Evolutionary conservation across 2,888 invertebrate genomes (phyloP).

Genomic region (Trileptium ribeirensis): DNA sequence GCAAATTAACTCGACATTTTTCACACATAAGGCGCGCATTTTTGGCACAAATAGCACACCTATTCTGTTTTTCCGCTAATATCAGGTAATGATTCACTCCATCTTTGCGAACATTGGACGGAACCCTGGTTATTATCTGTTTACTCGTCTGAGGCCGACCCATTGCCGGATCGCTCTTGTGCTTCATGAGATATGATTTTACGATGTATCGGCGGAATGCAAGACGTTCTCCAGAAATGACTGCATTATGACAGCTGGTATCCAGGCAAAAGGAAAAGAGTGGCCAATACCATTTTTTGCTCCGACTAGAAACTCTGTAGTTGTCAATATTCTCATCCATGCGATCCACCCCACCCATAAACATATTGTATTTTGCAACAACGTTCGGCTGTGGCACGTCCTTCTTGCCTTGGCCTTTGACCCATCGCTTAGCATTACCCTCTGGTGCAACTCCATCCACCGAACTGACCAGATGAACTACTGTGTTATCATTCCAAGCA

Average conservation of each 20-base stretch:
- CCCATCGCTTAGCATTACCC: background rate
- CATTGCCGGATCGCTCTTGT: background rate
- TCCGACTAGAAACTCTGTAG: conserved; percentile 19
- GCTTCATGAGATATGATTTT: background rate
- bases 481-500: background rate
- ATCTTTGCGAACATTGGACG: conserved; percentile 1
- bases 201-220: background rate
- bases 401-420: background rate
- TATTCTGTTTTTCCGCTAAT: background rate
- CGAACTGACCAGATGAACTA: background rate
- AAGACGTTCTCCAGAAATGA: background rate
- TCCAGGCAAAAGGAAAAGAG: conserved; percentile 14
- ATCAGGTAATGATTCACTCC: background rate
- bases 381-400: conserved; percentile 8
- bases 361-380: conserved; percentile 17
- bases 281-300: conserved; percentile 22
- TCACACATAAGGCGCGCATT: background rate
- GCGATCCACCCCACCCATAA: conserved; percentile 20
- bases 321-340: conserved; percentile 25
- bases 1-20: conserved; percentile 2
- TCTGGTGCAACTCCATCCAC: background rate
- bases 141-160: background rate
- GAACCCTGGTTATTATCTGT: background rate
- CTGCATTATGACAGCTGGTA: conserved; percentile 16
- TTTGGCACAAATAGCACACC: background rate